These are phyloP conservation scores for Halesus radiatus DNA, from an alignment of 1,140 invertebrate genomes.

Conservation along the genomic window DNA sequence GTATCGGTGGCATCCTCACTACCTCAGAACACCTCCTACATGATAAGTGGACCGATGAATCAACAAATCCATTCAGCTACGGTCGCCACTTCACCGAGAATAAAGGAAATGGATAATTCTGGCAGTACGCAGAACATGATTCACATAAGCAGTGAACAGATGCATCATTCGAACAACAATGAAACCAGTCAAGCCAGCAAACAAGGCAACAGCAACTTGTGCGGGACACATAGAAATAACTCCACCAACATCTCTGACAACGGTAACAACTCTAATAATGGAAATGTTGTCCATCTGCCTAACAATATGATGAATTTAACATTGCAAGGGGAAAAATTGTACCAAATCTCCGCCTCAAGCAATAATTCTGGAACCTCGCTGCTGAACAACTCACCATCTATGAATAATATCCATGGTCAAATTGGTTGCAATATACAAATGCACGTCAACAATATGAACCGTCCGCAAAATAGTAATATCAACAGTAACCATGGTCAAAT, in stretches of 20 bases:
- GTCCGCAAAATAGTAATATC: slow-evolving; percentile 37
- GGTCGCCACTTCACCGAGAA: not conserved
- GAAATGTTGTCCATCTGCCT: slow-evolving; percentile 52
- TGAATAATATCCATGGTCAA: slow-evolving; percentile 65
- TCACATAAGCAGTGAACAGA: slow-evolving; percentile 43
- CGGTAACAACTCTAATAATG: slow-evolving; percentile 41
- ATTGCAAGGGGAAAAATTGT: slow-evolving; percentile 55
- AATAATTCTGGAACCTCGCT: slow-evolving; percentile 24
- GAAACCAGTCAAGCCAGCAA: slow-evolving; percentile 36
- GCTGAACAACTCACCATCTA: slow-evolving; percentile 57
- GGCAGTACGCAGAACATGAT: slow-evolving; percentile 31
- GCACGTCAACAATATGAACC: slow-evolving; percentile 48
- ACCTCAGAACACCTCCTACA: slow-evolving; percentile 39
- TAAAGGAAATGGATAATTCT: slow-evolving; percentile 32
- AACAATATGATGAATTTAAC: slow-evolving; percentile 54
- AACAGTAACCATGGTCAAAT: slow-evolving; percentile 45
- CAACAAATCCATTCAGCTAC: slow-evolving; percentile 42
- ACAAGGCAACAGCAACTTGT: slow-evolving; percentile 27
- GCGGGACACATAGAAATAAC: slow-evolving; percentile 42
- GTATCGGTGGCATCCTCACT: slow-evolving; percentile 41
- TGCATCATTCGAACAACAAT: slow-evolving; percentile 11
- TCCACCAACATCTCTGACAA: slow-evolving; percentile 34
- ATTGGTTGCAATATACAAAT: slow-evolving; percentile 53
- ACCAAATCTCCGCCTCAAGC: slow-evolving; percentile 45
- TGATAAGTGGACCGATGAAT: slow-evolving; percentile 45